Evolutionary conservation across 2,113 vertebrate species (phyloP).

Genomic region (Ceyx melanurus): DNA sequence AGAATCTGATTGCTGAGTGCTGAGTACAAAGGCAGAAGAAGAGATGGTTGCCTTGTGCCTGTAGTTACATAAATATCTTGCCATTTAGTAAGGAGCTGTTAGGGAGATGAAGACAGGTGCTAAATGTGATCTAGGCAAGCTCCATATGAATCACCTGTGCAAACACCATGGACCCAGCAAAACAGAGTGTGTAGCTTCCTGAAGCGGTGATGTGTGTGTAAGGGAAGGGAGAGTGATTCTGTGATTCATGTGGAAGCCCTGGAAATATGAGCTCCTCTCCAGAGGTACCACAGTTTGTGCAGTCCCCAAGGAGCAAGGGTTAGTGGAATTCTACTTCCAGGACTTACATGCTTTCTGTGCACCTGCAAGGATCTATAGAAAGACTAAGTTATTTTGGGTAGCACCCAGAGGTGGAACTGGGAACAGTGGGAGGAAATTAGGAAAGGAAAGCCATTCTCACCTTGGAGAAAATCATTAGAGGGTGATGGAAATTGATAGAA

Average conservation of each 20-base stretch:
- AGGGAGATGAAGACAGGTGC: not conserved
- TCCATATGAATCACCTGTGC: not conserved
- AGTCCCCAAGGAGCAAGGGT: not conserved
- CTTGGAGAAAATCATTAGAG: not conserved
- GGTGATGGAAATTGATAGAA: not conserved
- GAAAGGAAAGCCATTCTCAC: not conserved
- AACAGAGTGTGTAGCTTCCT: not conserved
- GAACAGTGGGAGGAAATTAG: not conserved
- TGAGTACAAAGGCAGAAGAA: not conserved
- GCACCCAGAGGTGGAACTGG: not conserved
- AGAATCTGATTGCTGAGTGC: not conserved
- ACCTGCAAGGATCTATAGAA: not conserved
- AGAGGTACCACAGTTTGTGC: not conserved
- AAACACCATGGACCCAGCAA: accelerated
- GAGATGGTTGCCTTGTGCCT: not conserved
- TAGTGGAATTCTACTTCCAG: not conserved
- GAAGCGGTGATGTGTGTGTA: not conserved
- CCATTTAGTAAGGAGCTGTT: not conserved
- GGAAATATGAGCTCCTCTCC: not conserved
- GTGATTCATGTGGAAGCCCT: not conserved
- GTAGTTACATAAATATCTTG: not conserved
- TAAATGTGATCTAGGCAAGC: not conserved
- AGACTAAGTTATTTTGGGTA: not conserved
- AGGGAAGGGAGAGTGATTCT: not conserved
- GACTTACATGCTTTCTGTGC: not conserved